phyloP scores from a whole-genome alignment of 2,113 vertebrate species.

The Platichthys flesus region DNA sequence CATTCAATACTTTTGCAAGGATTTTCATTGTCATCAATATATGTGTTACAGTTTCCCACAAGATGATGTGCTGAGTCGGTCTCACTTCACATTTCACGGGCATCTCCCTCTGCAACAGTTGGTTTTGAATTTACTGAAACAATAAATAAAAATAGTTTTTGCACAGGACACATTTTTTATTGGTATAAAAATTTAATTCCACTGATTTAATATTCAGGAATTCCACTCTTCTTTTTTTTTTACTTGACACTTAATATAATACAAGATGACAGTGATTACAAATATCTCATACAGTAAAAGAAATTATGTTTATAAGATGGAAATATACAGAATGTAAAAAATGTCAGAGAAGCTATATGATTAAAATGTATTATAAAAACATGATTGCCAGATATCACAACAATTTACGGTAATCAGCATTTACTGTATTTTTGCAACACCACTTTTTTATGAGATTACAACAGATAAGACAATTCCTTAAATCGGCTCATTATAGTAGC shows the following conservation, averaged over 20 bases:
- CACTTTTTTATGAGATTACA: conserved; percentile 26
- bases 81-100: neutral
- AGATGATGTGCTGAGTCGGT: neutral
- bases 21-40: neutral
- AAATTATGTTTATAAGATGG: conserved; percentile 25
- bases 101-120: neutral
- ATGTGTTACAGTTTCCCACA: neutral
- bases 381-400: conserved; percentile 15
- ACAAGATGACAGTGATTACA: neutral
- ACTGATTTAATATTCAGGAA: neutral
- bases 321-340: conserved; percentile 20
- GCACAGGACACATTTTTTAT: conserved; percentile 35
- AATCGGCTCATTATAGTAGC: conserved; percentile 5
- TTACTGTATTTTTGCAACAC: conserved; percentile 27
- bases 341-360: conserved; percentile 7
- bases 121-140: neutral
- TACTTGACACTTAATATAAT: neutral
- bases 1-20: neutral
- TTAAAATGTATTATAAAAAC: conserved; percentile 25
- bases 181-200: conserved; percentile 35
- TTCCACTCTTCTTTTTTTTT: neutral
- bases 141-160: neutral
- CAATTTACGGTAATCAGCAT: conserved; percentile 16
- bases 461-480: conserved; percentile 27
- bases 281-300: conserved; percentile 24